phyloP scores from a whole-genome alignment of 2,113 vertebrate genomes.

The Aptenodytes forsteri region DNA sequence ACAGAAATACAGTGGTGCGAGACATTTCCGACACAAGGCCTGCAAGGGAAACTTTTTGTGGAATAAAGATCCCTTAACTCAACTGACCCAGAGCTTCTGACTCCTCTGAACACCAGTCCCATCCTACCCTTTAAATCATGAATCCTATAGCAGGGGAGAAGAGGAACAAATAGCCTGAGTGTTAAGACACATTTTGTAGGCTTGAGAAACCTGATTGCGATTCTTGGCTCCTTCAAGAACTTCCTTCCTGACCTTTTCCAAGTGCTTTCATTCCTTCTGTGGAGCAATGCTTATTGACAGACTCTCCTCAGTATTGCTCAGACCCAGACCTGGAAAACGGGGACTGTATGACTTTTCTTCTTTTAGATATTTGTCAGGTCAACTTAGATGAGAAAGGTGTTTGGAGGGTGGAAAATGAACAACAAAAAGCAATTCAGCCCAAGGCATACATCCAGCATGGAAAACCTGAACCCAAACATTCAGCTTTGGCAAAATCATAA shows the following conservation, averaged over 20 bases:
- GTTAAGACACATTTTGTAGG: background rate
- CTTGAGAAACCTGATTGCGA: background rate
- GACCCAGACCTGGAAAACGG: background rate
- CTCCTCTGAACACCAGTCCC: background rate
- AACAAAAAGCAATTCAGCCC: background rate
- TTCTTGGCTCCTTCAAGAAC: constrained; percentile 4
- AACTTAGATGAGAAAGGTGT: background rate
- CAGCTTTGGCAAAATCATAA: background rate
- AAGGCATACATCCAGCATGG: background rate
- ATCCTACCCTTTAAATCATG: background rate
- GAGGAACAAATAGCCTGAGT: background rate
- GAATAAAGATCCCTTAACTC: background rate
- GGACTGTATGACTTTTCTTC: background rate
- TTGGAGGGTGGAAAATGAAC: constrained; percentile 2
- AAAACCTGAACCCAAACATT: background rate
- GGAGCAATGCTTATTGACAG: background rate
- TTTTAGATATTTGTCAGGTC: background rate
- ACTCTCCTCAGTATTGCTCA: background rate
- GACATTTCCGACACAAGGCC: background rate
- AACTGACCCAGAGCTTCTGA: background rate
- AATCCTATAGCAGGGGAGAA: background rate
- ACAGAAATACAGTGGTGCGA: background rate
- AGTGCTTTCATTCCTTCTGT: background rate
- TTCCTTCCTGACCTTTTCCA: background rate
- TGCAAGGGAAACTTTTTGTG: background rate